phyloP scores from a whole-genome alignment of 1,140 invertebrate species.

The Meloidogyne exigua region DNA sequence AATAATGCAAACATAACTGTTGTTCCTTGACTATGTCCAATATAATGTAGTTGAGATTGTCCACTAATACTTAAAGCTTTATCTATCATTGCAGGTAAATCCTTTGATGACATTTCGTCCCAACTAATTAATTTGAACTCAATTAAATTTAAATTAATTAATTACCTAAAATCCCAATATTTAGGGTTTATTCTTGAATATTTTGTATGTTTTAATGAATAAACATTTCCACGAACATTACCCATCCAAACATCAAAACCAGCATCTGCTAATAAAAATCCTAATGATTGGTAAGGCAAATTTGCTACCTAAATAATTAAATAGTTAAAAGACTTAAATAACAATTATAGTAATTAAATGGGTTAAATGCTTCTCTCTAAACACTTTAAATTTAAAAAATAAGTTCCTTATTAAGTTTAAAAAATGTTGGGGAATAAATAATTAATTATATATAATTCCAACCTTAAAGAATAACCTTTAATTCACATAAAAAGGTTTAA shows the following conservation, averaged over 20 bases:
- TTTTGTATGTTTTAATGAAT: slow-evolving; percentile 68
- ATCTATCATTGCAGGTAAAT: slow-evolving; percentile 73
- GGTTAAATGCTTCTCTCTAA: too few relatives aligned
- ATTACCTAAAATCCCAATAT: slow-evolving; percentile 65
- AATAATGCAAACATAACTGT: slow-evolving; percentile 65
- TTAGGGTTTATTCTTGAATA: slow-evolving; percentile 39
- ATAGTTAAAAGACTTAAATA: neutral
- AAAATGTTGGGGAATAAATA: too few relatives aligned
- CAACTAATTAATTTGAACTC: too few relatives aligned
- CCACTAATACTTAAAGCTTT: slow-evolving; percentile 68
- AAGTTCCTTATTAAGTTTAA: too few relatives aligned
- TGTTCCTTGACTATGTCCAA: slow-evolving; percentile 68
- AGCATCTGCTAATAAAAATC: slow-evolving; percentile 69
- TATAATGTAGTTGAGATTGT: slow-evolving; percentile 64
- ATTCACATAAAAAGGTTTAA: too few relatives aligned
- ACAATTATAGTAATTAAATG: too few relatives aligned
- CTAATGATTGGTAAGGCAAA: slow-evolving; percentile 57
- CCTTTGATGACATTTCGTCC: slow-evolving; percentile 76
- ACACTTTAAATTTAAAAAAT: too few relatives aligned
- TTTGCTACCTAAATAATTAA: slow-evolving; percentile 33
- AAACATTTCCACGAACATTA: slow-evolving; percentile 72
- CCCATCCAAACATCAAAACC: slow-evolving; percentile 78
- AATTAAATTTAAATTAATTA: neutral
- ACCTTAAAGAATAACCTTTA: too few relatives aligned
- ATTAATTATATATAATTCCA: too few relatives aligned